phyloP scores from a whole-genome alignment of 2,113 vertebrate species.

The Neolamprologus hecqui region DNA sequence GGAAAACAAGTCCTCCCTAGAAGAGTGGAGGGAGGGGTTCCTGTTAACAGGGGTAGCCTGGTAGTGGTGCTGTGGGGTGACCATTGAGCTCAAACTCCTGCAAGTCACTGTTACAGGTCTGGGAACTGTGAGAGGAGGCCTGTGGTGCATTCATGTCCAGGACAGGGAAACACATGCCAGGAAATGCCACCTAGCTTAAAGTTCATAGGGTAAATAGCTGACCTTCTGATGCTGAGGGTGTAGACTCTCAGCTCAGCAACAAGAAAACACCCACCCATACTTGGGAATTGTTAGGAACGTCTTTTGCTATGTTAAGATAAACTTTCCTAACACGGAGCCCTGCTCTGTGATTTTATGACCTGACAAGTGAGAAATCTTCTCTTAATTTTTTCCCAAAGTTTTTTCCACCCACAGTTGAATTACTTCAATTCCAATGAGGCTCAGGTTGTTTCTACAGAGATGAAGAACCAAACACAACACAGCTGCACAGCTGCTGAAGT shows the following conservation, averaged over 20 bases:
- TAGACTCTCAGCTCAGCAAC: not conserved
- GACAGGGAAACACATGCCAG: not conserved
- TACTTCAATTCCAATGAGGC: not conserved
- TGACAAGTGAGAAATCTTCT: not conserved
- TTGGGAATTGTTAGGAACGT: not conserved
- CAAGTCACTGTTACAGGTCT: not conserved
- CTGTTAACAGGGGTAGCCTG: not conserved
- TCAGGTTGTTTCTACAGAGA: not conserved
- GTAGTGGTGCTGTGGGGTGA: not conserved
- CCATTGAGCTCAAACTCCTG: not conserved
- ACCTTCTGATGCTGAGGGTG: not conserved
- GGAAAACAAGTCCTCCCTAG: conserved; percentile 10
- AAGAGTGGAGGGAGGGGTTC: not conserved
- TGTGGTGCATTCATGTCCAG: not conserved
- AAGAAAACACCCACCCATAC: not conserved
- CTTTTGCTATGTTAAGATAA: not conserved
- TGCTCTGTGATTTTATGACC: not conserved
- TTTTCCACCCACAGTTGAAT: not conserved
- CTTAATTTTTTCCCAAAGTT: not conserved
- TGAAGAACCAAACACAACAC: not conserved
- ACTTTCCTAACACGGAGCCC: not conserved
- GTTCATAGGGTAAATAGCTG: not conserved
- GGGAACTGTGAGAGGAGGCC: not conserved
- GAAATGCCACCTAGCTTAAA: not conserved
- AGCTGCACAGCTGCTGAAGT: not conserved